Evolutionary conservation across 2,888 invertebrate genomes (phyloP), one percentile per base, ranked within the genome.

Genomic region (Pandemis cinnamomeana): DNA sequence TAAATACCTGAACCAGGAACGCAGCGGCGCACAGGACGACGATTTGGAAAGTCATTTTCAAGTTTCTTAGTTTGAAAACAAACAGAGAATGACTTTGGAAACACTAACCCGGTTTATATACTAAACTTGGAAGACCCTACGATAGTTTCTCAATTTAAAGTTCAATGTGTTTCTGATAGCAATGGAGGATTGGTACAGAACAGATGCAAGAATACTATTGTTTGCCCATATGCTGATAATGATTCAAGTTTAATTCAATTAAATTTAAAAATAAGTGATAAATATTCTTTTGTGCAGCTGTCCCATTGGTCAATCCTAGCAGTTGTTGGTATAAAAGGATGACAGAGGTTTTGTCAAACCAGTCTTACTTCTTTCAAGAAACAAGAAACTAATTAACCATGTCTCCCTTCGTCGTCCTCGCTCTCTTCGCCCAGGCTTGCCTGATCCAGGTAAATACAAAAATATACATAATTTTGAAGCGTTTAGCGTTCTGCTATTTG

Each of bases 361-460:
- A 72, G n/a, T 67, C 60, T 53, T 1, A 61, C 51, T 67, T 11
- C 67, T 48, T 15, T 27, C n/a, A 46, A 51, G 58, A 20, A 44
- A 46, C 46, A 67, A 55, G 61, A 48, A 51, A 6, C 20, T 44
- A 13, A 8, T 13, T 60, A 15, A 70, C 15, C 20, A 69, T 73
- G 73, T 73, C 73, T 70, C 64, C 73, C 15, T 60, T 66, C n/a
- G 11, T 15, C 4, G 60, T 70, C 5, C 8, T 73, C 3, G 69
- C 51, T 44, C 58, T 73, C 46, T 66, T 63, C 66, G 51, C 42
- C 11, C 69, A 73, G 66, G 15, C 60, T 48, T 73, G 69, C 36
- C 13, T 73, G 20, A 64, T 73, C 36, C 73, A 73, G 73, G 73
- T 73, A 66, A 66, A 58, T 27, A 58, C 1, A 58, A 27, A 8